Evolutionary conservation across 2,113 vertebrate genomes (phyloP), one percentile per base, ranked within the genome.

Genomic region (Centrocercus urophasianus): DNA sequence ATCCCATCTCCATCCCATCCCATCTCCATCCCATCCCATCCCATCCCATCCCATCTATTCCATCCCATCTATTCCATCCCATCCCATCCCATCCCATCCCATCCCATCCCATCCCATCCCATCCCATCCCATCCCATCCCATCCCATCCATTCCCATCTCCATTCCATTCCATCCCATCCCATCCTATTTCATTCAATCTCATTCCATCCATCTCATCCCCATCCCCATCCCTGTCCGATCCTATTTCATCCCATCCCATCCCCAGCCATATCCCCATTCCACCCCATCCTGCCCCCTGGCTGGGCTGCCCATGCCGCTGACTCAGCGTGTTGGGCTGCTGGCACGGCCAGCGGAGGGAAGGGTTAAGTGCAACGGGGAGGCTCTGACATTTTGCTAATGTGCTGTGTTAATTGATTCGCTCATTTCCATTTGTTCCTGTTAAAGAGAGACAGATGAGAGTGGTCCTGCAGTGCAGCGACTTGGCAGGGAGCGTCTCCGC

Each of bases 341-440:
- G 96, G 95, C 96, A 96, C 32, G 21, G 80, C 69, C 30, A n/a
- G 89, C 89, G 74, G 73, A 89, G 86, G 95, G 93, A 97, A 96
- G 95, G 96, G 96, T 97, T 97, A 96, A 96, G 93, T 86, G 95
- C 76, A 4, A 61, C 85, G 83, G 96, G 95, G 96, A 97, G 97
- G 96, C 96, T 97, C 98, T 98, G 98, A 98, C 98, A 97, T 97
- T 98, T 98, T 98, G 98, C 98, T 99, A 98, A 98, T 97, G 97
- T 97, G 97, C 98, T 98, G 98, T 98, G 97, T 98, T 99, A 99
- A 99, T 99, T 99, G 98, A 99, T 99, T 99, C 98, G 92, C 98
- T 99, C 97, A 98, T 98, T 98, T 98, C 98, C 98, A 99, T 99
- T 99, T 99, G 98, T 98, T 98, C 97, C 97, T 98, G 98, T 97